Evolutionary conservation across 2,888 invertebrate species (phyloP), one percentile per base, ranked within the genome.

Genomic region (Pediacus dermestoides): DNA sequence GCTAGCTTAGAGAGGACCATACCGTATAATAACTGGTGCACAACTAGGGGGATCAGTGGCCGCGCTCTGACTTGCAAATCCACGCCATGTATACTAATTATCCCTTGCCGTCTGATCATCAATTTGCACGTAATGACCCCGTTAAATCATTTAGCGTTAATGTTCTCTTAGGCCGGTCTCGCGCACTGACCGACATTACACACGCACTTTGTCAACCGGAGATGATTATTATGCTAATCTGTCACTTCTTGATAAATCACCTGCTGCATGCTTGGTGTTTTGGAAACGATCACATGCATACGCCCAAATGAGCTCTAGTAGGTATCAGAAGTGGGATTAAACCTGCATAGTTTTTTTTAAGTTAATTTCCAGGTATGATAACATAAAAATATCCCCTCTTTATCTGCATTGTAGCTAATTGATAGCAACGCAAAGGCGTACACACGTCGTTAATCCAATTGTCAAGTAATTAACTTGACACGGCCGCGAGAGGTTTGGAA

Each of bases 121-220:
- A 61, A 63, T 64, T 65, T 62, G 50, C 53, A 57, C 54, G 57
- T 62, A 63, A 62, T 61, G 54, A 59, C 52, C 55, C 42, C 50
- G 56, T 48, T 65, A 65, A 64, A 66, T 65, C 66, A 64, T 66
- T 65, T 65, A 65, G 52, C 56, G 61, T 53, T 63, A 61, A 61
- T 58, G 56, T 51, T 52, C 50, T 34, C 21, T 40, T 28, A 10
- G 13, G 16, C 18, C 32, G 18, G 39, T 44, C 16, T 10, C 10
- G 9, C 35, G 33, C 14, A 47, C 39, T 42, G 44, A 40, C 45
- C 49, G 43, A 44, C 38, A 44, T 40, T 37, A 47, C 10, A 14
- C 39, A 47, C 46, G 46, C 49, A 43, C 40, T 43, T 42, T 39
- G 39, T 42, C 45, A 47, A 39, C 41, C 47, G 43, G n/a, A n/a